These are phyloP conservation scores for Castor canadensis DNA, from an alignment of 2,113 vertebrate genomes.

Conservation along the genomic window DNA sequence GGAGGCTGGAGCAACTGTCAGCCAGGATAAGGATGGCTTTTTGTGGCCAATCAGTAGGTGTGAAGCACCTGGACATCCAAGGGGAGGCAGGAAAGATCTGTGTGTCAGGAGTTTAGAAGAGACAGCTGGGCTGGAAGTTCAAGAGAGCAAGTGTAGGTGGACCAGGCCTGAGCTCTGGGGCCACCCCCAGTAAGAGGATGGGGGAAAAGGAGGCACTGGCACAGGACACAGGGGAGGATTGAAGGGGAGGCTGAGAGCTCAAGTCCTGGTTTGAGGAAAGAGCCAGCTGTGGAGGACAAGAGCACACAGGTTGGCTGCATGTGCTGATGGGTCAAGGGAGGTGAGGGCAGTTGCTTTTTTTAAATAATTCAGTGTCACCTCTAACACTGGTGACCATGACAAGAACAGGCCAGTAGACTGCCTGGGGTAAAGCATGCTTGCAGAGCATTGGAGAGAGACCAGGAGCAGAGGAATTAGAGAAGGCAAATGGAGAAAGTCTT, in stretches of 20 bases:
- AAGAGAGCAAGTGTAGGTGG: background rate
- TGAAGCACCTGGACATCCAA: background rate
- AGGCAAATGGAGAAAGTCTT: background rate
- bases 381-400: background rate
- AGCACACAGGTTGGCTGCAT: fast-evolving
- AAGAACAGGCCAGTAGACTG: background rate
- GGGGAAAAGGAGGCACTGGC: background rate
- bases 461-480: no score
- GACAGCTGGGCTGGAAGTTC: no score
- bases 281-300: background rate
- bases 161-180: background rate
- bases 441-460: background rate
- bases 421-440: no score
- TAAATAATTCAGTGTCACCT: no score
- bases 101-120: background rate
- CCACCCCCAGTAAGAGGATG: background rate
- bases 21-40: background rate
- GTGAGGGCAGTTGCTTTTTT: background rate
- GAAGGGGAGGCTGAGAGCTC: background rate
- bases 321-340: background rate
- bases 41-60: no score
- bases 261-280: background rate
- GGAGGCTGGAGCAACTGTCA: background rate
- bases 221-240: background rate
- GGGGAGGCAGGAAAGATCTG: background rate